Evolutionary conservation across 2,888 invertebrate species (phyloP).

Genomic region (Nomada fabriciana): DNA sequence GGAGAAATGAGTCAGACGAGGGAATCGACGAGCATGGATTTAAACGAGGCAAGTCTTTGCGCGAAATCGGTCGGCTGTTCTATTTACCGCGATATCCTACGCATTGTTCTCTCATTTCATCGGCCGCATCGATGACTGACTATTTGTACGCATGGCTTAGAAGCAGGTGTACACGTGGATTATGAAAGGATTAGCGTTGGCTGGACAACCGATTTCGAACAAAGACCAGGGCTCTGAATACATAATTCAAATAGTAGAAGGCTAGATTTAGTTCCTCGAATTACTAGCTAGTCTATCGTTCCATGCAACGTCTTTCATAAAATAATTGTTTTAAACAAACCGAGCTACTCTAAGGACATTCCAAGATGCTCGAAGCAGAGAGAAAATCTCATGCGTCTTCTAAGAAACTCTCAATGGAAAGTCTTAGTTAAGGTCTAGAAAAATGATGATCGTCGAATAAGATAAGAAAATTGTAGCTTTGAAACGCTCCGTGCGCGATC

Average conservation of each 20-base stretch:
- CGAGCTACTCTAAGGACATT: constrained; percentile 13
- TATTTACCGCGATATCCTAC: neutral
- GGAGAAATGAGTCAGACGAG: constrained; percentile 1
- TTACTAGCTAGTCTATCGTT: neutral
- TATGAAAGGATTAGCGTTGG: neutral
- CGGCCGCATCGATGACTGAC: no score
- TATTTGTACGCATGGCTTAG: neutral
- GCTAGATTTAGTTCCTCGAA: constrained; percentile 13
- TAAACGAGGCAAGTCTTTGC: neutral
- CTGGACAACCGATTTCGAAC: neutral
- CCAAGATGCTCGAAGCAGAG: constrained; percentile 50
- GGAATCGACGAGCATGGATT: constrained; percentile 15
- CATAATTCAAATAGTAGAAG: neutral
- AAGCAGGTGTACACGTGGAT: neutral
- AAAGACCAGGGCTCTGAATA: neutral
- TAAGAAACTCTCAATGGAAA: neutral
- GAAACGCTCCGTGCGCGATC: constrained; percentile 60
- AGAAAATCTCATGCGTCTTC: constrained; percentile 17
- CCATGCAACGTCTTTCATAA: constrained; percentile 22
- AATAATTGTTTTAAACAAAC: neutral
- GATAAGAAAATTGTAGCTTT: constrained; percentile 28
- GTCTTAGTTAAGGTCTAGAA: neutral
- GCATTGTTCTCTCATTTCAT: no score
- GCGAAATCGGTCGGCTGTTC: neutral
- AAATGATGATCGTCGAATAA: neutral